Conservation (phyloP, 2,888 invertebrate genomes). For the Ferdinandea cuprea region DNA sequence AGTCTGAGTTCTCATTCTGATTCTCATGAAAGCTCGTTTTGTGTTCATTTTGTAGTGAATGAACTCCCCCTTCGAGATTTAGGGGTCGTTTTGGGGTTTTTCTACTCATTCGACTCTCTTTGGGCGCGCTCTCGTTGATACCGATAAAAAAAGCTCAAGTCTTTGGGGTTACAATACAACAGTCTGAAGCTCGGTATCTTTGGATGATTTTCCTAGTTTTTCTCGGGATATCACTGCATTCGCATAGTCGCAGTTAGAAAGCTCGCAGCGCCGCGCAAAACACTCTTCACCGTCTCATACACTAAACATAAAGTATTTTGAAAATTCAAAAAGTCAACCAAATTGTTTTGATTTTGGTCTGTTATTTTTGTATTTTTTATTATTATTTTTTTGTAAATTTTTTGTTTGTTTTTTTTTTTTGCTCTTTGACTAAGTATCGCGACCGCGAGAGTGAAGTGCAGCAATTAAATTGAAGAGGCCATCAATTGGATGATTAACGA, state of each 20-base stretch:
- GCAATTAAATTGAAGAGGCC: constrained; percentile 59
- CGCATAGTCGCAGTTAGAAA: constrained; percentile 71
- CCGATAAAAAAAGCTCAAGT: constrained; percentile 54
- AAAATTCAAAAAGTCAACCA: constrained; percentile 39
- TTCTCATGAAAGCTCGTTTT: constrained; percentile 46
- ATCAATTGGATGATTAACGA: constrained; percentile 64
- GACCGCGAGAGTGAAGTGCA: constrained; percentile 46
- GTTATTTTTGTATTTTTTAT: constrained; percentile 9
- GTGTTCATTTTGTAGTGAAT: constrained; percentile 49
- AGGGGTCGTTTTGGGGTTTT: constrained; percentile 53
- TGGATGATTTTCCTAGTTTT: constrained; percentile 74
- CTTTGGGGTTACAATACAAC: constrained; percentile 51
- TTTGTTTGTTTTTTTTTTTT: constrained; percentile 9
- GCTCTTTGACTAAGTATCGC: not conserved
- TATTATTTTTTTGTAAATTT: constrained; percentile 5
- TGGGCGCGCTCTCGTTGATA: constrained; percentile 6
- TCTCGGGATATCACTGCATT: constrained; percentile 74
- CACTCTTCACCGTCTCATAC: constrained; percentile 42
- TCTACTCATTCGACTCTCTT: constrained; percentile 12
- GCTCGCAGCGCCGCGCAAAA: constrained; percentile 71
- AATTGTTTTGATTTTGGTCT: constrained; percentile 19
- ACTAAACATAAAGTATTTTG: constrained; percentile 29
- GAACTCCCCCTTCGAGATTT: constrained; percentile 60
- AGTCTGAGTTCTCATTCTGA: not conserved
- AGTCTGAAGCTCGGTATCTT: constrained; percentile 71